Evolutionary conservation across 2,888 invertebrate genomes (phyloP).

Genomic region (Loripinus fragilis): DNA sequence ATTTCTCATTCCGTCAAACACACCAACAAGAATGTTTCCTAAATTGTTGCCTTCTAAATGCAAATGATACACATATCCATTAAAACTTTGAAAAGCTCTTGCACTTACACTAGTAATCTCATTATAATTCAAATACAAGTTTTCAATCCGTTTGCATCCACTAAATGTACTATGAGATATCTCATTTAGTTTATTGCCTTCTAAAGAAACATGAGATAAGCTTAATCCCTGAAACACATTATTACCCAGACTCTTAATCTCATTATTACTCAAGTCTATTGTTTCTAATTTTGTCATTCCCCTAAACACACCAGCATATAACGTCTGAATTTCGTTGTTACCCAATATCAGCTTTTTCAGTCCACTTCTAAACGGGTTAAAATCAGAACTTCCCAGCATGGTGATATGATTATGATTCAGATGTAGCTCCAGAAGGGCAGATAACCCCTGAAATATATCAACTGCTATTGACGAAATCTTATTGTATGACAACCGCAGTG

Average conservation of each 20-base stretch:
- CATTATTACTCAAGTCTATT: slow-evolving; percentile 66
- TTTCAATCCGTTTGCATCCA: slow-evolving; percentile 58
- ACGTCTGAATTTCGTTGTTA: slow-evolving; percentile 55
- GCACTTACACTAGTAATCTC: slow-evolving; percentile 57
- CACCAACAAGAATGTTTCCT: slow-evolving; percentile 62
- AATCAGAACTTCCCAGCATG: slow-evolving; percentile 42
- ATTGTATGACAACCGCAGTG: slow-evolving; percentile 53
- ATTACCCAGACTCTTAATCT: slow-evolving; percentile 57
- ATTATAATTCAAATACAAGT: slow-evolving; percentile 67
- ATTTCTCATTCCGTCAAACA: slow-evolving; percentile 70
- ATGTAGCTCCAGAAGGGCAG: slow-evolving; percentile 48
- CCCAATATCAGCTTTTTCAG: slow-evolving; percentile 54
- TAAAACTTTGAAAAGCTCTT: slow-evolving; percentile 71
- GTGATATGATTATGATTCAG: slow-evolving; percentile 56
- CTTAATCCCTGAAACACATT: slow-evolving; percentile 64
- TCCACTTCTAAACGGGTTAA: slow-evolving; percentile 45
- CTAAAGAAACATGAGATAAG: slow-evolving; percentile 61
- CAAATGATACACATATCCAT: slow-evolving; percentile 65
- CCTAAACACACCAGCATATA: slow-evolving; percentile 64
- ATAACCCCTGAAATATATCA: slow-evolving; percentile 57
- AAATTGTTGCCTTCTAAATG: slow-evolving; percentile 58
- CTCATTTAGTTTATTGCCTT: slow-evolving; percentile 62
- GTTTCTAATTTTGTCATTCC: slow-evolving; percentile 55
- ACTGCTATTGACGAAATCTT: slow-evolving; percentile 49
- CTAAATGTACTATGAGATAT: slow-evolving; percentile 63